phyloP scores from a whole-genome alignment of 2,888 invertebrate species.

The Invenusta paracnida region DNA sequence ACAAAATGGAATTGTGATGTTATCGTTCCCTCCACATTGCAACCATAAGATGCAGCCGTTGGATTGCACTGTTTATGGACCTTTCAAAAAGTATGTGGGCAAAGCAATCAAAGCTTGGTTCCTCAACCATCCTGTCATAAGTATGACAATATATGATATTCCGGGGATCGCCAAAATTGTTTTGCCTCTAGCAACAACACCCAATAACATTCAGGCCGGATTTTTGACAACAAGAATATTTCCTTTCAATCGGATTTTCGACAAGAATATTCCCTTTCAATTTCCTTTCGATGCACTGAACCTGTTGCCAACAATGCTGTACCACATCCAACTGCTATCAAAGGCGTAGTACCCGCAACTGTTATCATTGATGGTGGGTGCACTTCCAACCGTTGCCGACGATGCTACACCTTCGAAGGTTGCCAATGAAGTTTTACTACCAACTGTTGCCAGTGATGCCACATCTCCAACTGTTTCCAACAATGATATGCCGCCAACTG shows the following conservation, averaged over 20 bases:
- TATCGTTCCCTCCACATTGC: not conserved
- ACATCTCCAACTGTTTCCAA: not conserved
- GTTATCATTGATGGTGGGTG: not conserved
- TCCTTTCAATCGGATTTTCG: not conserved
- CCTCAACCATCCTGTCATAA: conserved; percentile 51
- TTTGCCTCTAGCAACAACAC: conserved; percentile 30
- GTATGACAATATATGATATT: conserved; percentile 51
- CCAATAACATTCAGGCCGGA: not conserved
- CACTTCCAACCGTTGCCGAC: not conserved
- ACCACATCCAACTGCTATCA: not conserved
- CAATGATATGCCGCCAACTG: not conserved
- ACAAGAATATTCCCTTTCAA: too few species aligned
- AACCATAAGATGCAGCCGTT: not conserved
- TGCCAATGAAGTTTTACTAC: not conserved
- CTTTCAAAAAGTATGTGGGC: conserved; percentile 49
- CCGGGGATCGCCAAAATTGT: conserved; percentile 35
- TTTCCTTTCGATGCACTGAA: not conserved
- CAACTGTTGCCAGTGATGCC: not conserved
- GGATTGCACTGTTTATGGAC: not conserved
- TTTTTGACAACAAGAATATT: not conserved
- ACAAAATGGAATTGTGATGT: conserved; percentile 51
- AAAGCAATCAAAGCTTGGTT: conserved; percentile 54
- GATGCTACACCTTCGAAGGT: not conserved
- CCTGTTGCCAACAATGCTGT: not conserved
- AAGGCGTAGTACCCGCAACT: not conserved